These are phyloP conservation scores for Halictus ligatus DNA, from an alignment of 2,888 invertebrate genomes.

Conservation along the genomic window DNA sequence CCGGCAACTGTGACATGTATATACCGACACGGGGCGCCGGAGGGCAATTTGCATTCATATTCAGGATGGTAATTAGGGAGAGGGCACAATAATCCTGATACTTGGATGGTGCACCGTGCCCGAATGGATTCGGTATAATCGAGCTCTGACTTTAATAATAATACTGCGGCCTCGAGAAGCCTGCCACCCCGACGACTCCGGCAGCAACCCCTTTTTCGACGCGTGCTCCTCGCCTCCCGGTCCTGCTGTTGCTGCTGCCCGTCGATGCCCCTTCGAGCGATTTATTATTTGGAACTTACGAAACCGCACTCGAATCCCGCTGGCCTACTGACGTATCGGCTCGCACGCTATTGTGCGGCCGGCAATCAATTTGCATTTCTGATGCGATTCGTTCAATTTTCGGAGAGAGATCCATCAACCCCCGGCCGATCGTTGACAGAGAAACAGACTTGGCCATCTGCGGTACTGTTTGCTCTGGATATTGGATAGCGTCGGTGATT, in stretches of 20 bases:
- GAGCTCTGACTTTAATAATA: slow-evolving; percentile 71
- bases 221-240: slow-evolving; percentile 13
- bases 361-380: slow-evolving; percentile 43
- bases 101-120: slow-evolving; percentile 62
- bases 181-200: background rate
- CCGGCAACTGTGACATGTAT: slow-evolving; percentile 72
- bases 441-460: slow-evolving; percentile 5
- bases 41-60: slow-evolving; percentile 81
- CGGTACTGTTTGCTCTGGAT: background rate
- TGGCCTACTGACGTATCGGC: slow-evolving; percentile 34
- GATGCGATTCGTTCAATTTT: slow-evolving; percentile 12
- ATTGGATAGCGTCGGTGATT: background rate
- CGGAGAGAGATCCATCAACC: background rate
- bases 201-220: slow-evolving; percentile 33
- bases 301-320: slow-evolving; percentile 62
- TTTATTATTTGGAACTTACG: slow-evolving; percentile 67
- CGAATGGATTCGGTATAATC: slow-evolving; percentile 63
- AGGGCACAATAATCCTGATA: slow-evolving; percentile 80
- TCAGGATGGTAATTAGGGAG: slow-evolving; percentile 82
- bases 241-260: background rate
- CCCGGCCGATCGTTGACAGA: background rate
- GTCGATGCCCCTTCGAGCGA: slow-evolving; percentile 45
- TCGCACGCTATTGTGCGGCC: slow-evolving; percentile 11
- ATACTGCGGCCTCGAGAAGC: slow-evolving; percentile 48
- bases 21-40: slow-evolving; percentile 61